These are phyloP conservation scores for Trichopria drosophilae DNA, from an alignment of 2,888 invertebrate genomes.

Conservation along the genomic window DNA sequence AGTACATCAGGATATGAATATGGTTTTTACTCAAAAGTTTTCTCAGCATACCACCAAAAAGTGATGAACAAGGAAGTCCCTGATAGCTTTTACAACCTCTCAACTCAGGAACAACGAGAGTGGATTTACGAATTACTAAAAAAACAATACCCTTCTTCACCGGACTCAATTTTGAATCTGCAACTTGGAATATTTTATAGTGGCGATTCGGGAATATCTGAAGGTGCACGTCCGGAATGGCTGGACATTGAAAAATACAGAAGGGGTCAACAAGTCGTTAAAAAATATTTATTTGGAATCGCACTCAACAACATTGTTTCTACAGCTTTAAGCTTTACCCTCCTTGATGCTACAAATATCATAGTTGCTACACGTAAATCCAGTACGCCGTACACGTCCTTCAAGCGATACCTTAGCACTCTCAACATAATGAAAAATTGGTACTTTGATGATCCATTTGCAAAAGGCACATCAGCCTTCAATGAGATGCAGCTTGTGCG, in stretches of 20 bases:
- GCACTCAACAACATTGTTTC: slow-evolving; percentile 53
- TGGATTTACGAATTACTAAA: neutral
- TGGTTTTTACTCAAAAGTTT: too few relatives aligned
- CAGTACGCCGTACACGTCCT: slow-evolving; percentile 57
- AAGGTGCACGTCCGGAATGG: slow-evolving; percentile 52
- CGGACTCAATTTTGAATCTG: slow-evolving; percentile 4
- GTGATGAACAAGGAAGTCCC: too few relatives aligned
- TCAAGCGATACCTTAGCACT: slow-evolving; percentile 59
- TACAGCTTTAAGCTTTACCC: slow-evolving; percentile 55
- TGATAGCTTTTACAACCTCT: slow-evolving; percentile 9
- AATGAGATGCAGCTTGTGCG: slow-evolving; percentile 58
- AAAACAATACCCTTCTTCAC: slow-evolving; percentile 1
- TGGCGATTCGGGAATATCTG: slow-evolving; percentile 40
- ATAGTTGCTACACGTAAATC: slow-evolving; percentile 60
- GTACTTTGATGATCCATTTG: slow-evolving; percentile 61
- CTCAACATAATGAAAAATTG: slow-evolving; percentile 58
- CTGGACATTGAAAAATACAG: slow-evolving; percentile 56
- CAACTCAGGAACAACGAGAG: slow-evolving; percentile 7
- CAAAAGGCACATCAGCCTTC: slow-evolving; percentile 53
- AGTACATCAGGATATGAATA: too few relatives aligned
- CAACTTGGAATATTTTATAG: slow-evolving; percentile 11
- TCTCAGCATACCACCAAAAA: too few relatives aligned
- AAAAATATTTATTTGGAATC: slow-evolving; percentile 51
- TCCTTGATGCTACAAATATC: slow-evolving; percentile 54
- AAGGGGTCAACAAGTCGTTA: slow-evolving; percentile 58